Evolutionary conservation across 2,113 vertebrate species (phyloP).

Genomic region (Taxidea taxus): DNA sequence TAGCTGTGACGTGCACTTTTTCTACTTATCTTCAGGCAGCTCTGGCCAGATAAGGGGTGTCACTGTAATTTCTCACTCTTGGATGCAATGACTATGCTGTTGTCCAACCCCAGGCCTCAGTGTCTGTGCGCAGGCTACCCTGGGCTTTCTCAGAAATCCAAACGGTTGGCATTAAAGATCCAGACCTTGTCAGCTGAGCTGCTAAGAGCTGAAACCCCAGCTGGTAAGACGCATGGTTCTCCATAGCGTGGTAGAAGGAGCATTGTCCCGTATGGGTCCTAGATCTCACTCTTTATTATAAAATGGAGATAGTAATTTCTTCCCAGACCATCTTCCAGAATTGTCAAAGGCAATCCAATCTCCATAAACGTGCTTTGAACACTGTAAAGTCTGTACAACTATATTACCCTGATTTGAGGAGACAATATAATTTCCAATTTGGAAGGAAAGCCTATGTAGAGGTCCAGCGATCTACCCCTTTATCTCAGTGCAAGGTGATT

Average conservation of each 20-base stretch:
- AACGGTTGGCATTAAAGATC: background rate
- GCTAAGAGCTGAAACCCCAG: background rate
- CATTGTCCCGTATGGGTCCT: background rate
- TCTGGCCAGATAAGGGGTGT: conserved; percentile 71
- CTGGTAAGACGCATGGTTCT: background rate
- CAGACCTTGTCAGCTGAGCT: background rate
- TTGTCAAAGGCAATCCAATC: background rate
- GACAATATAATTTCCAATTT: background rate
- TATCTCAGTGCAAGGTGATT: background rate
- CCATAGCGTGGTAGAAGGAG: background rate
- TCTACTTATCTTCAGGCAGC: conserved; percentile 70
- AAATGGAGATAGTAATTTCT: background rate
- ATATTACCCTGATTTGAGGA: background rate
- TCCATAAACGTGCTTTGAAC: background rate
- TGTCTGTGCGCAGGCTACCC: background rate
- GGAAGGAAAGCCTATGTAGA: background rate
- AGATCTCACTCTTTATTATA: background rate
- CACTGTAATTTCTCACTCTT: conserved; percentile 79
- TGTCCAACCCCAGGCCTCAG: conserved; percentile 34
- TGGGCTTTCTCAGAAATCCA: conserved; percentile 55
- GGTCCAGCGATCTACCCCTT: background rate
- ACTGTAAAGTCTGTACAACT: background rate
- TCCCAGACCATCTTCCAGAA: background rate
- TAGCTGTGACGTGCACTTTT: conserved; percentile 57
- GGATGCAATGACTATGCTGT: conserved; percentile 67